Percentiles rank a stretch among this genome's conserved stretches.
Evolutionary conservation across 2,797 vertebrate species (phyloP).

Genomic region (Uromys caudimaculatus): DNA sequence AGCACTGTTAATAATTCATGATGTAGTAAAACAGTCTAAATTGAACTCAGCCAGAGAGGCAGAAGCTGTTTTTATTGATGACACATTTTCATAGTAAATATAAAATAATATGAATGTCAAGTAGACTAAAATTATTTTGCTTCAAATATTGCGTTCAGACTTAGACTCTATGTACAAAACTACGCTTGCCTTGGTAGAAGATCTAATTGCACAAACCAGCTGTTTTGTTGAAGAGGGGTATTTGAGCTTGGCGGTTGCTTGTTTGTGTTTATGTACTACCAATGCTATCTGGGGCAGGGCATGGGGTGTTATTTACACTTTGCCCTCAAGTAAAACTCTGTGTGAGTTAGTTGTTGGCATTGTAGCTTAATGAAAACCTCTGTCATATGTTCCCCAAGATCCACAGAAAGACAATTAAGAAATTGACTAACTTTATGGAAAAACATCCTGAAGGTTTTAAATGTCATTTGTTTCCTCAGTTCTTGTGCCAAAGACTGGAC

Average conservation of each 20-base stretch:
- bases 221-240: neutral
- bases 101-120: constrained; percentile 52
- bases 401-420: neutral
- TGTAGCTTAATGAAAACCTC: neutral
- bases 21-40: constrained; percentile 46
- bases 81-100: constrained; percentile 48
- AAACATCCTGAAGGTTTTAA: neutral
- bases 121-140: neutral
- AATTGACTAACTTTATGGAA: constrained; percentile 21
- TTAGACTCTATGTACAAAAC: neutral
- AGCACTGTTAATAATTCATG: constrained; percentile 68
- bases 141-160: neutral
- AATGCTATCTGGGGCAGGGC: neutral
- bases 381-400: neutral
- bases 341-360: neutral
- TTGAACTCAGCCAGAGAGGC: constrained; percentile 41
- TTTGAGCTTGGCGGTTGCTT: neutral
- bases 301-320: neutral
- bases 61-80: constrained; percentile 59
- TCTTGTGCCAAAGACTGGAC: neutral
- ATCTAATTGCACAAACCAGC: neutral
- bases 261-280: neutral
- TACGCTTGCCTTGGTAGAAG: constrained; percentile 14
- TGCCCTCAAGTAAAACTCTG: constrained; percentile 3
- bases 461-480: neutral